Evolutionary conservation across 2,888 invertebrate genomes (phyloP).

Genomic region (Zootermopsis nevadensis): DNA sequence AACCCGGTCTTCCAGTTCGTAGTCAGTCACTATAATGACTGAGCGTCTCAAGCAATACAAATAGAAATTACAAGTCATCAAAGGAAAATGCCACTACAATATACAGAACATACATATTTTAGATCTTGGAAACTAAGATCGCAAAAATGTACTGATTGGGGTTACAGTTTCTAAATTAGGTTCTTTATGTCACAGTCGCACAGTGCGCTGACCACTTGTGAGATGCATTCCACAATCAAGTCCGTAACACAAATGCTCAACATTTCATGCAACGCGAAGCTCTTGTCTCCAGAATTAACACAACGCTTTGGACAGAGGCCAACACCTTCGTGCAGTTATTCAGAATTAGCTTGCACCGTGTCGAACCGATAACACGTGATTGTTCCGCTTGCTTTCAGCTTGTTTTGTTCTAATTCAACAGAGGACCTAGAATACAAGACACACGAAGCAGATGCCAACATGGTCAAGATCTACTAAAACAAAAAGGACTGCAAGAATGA

Average conservation of each 20-base stretch:
- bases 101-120: no score
- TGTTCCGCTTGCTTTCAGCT: neutral
- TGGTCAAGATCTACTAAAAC: neutral
- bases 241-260: neutral
- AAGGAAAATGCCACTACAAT: no score
- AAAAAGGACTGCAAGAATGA: neutral
- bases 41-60: no score
- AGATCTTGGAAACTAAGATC: no score
- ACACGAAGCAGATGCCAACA: neutral
- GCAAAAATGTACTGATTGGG: no score
- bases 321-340: neutral
- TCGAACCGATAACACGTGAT: neutral
- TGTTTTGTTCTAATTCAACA: conserved; percentile 11
- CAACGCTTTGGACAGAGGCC: neutral
- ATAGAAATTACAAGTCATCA: no score
- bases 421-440: neutral
- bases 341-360: neutral
- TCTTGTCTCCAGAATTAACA: neutral
- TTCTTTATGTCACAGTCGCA: no score
- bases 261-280: neutral
- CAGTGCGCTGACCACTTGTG: no score
- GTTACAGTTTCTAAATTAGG: no score
- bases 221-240: no score
- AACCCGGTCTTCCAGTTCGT: no score
- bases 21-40: no score